phyloP scores from a whole-genome alignment of 2,113 vertebrate species.

The Rhinichthys klamathensis region DNA sequence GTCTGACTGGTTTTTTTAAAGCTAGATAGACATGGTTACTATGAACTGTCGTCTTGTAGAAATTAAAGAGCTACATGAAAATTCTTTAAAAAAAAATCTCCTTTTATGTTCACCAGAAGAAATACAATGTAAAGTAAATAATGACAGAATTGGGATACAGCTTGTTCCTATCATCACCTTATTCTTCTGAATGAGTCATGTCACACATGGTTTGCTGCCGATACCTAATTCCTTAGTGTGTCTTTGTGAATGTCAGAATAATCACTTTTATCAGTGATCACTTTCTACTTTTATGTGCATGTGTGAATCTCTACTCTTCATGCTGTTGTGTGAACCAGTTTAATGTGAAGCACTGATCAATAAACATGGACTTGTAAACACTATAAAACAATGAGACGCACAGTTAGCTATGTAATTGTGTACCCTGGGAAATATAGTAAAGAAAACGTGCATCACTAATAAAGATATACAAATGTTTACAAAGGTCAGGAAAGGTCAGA shows the following conservation, averaged over 20 bases:
- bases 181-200: background rate
- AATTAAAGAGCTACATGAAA: background rate
- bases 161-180: background rate
- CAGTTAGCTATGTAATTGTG: background rate
- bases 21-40: background rate
- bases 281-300: background rate
- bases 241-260: background rate
- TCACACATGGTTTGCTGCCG: background rate
- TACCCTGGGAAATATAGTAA: background rate
- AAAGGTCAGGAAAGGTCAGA: background rate
- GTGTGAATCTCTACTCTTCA: background rate
- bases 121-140: background rate
- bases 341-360: background rate
- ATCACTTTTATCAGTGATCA: background rate
- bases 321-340: background rate
- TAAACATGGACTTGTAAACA: background rate
- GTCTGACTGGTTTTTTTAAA: too few species aligned
- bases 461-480: too few species aligned
- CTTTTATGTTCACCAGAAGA: background rate
- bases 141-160: background rate
- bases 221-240: background rate
- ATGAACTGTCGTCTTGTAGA: background rate
- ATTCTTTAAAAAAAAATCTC: background rate
- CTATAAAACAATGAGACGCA: slow-evolving; percentile 12
- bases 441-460: background rate